Evolutionary conservation across 1,140 invertebrate species (phyloP), one percentile per base, ranked within the genome.

Genomic region (Micrasema longulum): DNA sequence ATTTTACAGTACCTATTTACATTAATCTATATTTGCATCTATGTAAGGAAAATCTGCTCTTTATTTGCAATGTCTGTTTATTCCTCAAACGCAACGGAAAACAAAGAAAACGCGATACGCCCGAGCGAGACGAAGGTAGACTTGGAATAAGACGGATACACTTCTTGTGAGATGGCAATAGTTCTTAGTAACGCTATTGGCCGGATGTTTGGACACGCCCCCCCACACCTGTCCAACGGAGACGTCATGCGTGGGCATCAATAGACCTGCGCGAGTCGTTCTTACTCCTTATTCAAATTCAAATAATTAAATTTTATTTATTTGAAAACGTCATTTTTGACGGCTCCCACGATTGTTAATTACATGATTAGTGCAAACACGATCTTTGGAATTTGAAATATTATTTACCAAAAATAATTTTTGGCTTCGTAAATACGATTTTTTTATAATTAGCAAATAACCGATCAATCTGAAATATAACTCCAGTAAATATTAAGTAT

Each of bases 141-240:
- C 68, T 12, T 26, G 18, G 38, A 70, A 31, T 31, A 67, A 60
- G 67, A 71, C 12, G 63, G 23, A 57, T 45, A 35, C 36, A 35
- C 36, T 57, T 36, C 12, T 57, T 38, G 16, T 36, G 53, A 57
- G 53, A 57, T 31, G 53, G 53, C 53, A 31, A 57, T 57, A 57
- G 53, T 57, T 57, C 7, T 57, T 31, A 14, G 26, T 35, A 35
- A 16, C 12, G 26, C 53, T 14, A 69, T 75, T 75, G 73, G 73
- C 57, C 50, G 50, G 38, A 60, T 43, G 45, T 20, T 35, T 35
- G 69, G 60, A 66, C 69, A 68, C 73, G 73, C 73, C 73, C 45
- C 43, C 43, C 53, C 35, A 41, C 31, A 66, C 47, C 60, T 47
- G 70, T 69, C 73, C 73, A 75, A 72, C 65, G 57, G 73, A 69